Evolutionary conservation across 2,888 invertebrate species (phyloP), one percentile per base, ranked within the genome.

Genomic region (Aquatica leii): DNA sequence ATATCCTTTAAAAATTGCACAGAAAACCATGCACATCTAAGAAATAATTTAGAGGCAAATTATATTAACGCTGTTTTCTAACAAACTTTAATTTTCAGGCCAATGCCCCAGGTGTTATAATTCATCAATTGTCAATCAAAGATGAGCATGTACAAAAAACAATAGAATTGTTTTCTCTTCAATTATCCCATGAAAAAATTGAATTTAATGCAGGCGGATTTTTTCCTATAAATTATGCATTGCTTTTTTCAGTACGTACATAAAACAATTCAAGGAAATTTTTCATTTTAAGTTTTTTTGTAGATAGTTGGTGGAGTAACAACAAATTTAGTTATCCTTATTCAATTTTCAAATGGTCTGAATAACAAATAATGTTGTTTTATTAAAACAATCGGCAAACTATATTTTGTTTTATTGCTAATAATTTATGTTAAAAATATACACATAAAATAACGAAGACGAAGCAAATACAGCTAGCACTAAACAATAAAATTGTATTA

Each of bases 161-260:
- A 69, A 77, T 80, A 9, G 75, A 76, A 62, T 76, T 78, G 75
- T 78, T 79, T 69, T 78, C 79, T 0, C 62, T 80, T 50, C 80
- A 80, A 71, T 76, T 79, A 12, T 71, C 75, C 0, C 78, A 80
- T 55, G 75, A 76, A 66, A 67, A 73, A 55, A 67, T 75, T 8
- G 74, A 77, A 68, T 78, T 79, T 52, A 76, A 73, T 56, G 78
- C 78, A 2, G 77, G 75, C 20, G 78, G 78, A 56, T 74, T 78
- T 64, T 80, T 80, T 62, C 64, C 74, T 0, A 72, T 80, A 2
- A 74, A 79, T 59, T 76, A 74, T 63, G 72, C 70, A 3, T 55
- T 79, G 17, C 14, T 80, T 15, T 78, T 78, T 68, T 77, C 77
- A 31, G 79, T 78, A 72, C 62, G 72, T 73, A 20, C n/a, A n/a